phyloP scores from a whole-genome alignment of 2,797 vertebrate species.

The Arctocebus calabarensis region DNA sequence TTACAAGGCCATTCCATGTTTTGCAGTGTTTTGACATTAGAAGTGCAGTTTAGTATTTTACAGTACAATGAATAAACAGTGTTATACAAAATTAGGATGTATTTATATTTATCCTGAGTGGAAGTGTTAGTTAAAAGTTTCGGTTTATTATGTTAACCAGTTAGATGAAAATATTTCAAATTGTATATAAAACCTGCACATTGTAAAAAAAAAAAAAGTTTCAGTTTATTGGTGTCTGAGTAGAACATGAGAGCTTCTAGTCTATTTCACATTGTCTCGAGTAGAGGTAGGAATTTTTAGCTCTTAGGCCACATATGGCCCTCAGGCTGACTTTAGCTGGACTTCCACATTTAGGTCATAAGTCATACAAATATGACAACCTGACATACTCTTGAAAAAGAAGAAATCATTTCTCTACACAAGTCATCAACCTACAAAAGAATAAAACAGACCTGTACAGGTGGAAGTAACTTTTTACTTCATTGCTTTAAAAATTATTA shows the following conservation, averaged over 20 bases:
- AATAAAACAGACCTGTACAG: background rate
- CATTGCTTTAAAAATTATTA: conserved; percentile 32
- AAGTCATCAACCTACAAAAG: background rate
- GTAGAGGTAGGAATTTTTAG: background rate
- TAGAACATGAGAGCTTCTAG: background rate
- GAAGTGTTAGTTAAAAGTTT: background rate
- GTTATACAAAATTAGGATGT: background rate
- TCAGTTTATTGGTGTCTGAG: background rate
- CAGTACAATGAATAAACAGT: background rate
- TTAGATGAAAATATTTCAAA: no score
- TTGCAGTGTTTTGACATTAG: background rate
- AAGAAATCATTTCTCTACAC: conserved; percentile 11
- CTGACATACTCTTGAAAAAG: background rate
- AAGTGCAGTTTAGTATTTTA: conserved; percentile 28
- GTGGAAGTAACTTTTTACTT: background rate
- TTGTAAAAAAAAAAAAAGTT: no score
- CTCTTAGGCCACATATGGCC: background rate
- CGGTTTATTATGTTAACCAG: no score
- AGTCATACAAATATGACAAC: background rate
- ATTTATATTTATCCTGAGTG: conserved; percentile 19
- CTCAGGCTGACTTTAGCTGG: background rate
- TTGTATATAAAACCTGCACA: no score
- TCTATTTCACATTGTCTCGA: background rate
- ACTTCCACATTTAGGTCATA: background rate
- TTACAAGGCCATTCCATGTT: conserved; percentile 6